Evolutionary conservation across 2,888 invertebrate genomes (phyloP), one percentile per base, ranked within the genome.

Genomic region (Drosophila kokeensis): DNA sequence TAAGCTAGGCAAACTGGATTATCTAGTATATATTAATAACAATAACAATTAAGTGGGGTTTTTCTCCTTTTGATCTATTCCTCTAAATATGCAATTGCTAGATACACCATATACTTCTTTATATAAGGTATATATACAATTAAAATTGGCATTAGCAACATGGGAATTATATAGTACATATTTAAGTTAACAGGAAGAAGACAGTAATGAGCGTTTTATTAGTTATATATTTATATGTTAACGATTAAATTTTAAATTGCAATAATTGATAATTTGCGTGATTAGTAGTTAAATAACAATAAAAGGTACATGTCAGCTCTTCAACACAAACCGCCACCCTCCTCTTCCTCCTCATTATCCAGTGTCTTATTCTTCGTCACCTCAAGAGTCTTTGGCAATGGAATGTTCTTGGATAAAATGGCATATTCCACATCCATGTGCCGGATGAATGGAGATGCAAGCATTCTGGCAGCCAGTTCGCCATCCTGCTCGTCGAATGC

Each of bases 391-490:
- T 79, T 64, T 2, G 96, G 96, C 75, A 96, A 92, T 36, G 95
- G 95, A 92, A 96, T 94, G 86, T 95, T 95, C 80, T 96, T 93
- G 8, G 96, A 96, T 73, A 96, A 93, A 90, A 96, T 95, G 0
- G 97, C 95, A 91, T 97, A 98, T 92, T 98, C 98, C 10, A 98
- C 96, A 92, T 98, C 98, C 98, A 98, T 97, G 92, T 97, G 97
- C 76, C 97, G 96, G 64, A 98, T 97, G 92, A 98, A 98, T 0
- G 98, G 96, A 79, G 95, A 95, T 68, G 95, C 95, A 2, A 98
- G 93, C 0, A 97, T 97, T 50, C 94, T 93, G 81, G 95, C 94
- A 0, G 97, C 97, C n/a, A 95, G 94, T 50, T 97, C 97, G 0
- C 96, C 94, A 92, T 98, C 98, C 89, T 97, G 97, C 83, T 98